Evolutionary conservation across 2,888 invertebrate species (phyloP).

Genomic region (Villa cingulata): DNA sequence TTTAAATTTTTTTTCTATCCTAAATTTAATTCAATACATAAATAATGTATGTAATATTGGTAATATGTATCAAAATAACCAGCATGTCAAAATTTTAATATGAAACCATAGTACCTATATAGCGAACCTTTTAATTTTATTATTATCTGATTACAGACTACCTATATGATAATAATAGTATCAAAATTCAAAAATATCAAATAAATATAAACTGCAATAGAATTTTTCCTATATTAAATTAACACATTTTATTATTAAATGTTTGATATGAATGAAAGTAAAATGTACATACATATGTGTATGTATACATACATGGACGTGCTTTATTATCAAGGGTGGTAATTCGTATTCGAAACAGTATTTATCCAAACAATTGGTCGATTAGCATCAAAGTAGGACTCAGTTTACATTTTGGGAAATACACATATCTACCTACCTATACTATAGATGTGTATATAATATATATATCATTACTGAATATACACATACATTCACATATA

Average conservation of each 20-base stretch:
- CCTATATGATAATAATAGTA: not conserved
- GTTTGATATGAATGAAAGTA: too few species aligned
- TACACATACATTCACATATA: too few species aligned
- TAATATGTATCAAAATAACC: not conserved
- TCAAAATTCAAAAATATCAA: not conserved
- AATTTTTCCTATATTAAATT: not conserved
- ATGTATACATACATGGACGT: too few species aligned
- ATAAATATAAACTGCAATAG: not conserved
- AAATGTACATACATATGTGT: too few species aligned
- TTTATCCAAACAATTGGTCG: not conserved
- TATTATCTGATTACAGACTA: not conserved
- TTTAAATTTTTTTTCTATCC: too few species aligned
- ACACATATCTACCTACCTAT: too few species aligned
- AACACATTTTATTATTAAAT: not conserved
- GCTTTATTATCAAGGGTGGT: not conserved
- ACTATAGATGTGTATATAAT: too few species aligned
- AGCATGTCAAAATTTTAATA: not conserved
- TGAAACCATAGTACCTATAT: too few species aligned
- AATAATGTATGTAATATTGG: too few species aligned
- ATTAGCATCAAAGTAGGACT: constrained; percentile 1
- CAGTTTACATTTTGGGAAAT: constrained; percentile 2
- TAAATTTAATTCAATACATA: too few species aligned
- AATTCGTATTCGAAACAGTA: not conserved
- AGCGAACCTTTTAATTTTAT: not conserved
- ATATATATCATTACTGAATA: too few species aligned